A percentile compares a stretch with the other conserved stretches of the same genome.
These are phyloP conservation scores for Brachionus asplanchnoidis DNA, from an alignment of 1,140 invertebrate species.

Conservation along the genomic window DNA sequence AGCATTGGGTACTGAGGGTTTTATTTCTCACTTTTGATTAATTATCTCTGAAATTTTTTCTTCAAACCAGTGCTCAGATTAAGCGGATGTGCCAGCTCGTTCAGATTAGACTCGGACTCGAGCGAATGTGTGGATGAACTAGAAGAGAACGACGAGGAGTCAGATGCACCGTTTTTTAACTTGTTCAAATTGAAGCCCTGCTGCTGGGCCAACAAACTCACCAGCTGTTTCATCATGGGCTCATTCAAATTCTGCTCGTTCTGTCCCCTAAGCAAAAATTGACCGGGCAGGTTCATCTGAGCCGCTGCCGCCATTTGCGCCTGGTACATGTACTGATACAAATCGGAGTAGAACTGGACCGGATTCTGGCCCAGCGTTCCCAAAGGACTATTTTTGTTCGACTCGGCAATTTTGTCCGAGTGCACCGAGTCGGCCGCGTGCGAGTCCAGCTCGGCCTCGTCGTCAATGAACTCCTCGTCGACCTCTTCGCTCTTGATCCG, in stretches of 20 bases:
- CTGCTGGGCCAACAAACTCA: background rate
- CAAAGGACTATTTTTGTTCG: background rate
- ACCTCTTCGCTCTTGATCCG: background rate
- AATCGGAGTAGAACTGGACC: slow-evolving; percentile 30
- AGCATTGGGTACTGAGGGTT: background rate
- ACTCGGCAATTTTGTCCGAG: background rate
- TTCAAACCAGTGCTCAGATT: slow-evolving; percentile 12
- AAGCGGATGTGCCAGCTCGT: background rate
- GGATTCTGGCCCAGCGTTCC: background rate
- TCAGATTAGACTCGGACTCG: background rate
- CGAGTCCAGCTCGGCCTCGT: background rate
- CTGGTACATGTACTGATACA: slow-evolving; percentile 22
- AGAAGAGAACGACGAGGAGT: slow-evolving; percentile 5
- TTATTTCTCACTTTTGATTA: background rate
- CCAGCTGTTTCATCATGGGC: slow-evolving; percentile 10
- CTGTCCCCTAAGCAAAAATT: background rate
- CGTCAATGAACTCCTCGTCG: background rate
- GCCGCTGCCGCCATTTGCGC: slow-evolving; percentile 17
- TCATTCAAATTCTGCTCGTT: background rate
- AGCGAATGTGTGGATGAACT: slow-evolving; percentile 20
- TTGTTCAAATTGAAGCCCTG: background rate
- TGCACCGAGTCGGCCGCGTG: background rate
- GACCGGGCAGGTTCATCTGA: background rate
- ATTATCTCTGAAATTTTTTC: slow-evolving; percentile 11
- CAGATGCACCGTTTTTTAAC: slow-evolving; percentile 17